Percentiles rank a stretch among this genome's conserved stretches.
Conservation (phyloP, 1,140 invertebrate genomes). For the Rhopalosiphum maidis region DNA sequence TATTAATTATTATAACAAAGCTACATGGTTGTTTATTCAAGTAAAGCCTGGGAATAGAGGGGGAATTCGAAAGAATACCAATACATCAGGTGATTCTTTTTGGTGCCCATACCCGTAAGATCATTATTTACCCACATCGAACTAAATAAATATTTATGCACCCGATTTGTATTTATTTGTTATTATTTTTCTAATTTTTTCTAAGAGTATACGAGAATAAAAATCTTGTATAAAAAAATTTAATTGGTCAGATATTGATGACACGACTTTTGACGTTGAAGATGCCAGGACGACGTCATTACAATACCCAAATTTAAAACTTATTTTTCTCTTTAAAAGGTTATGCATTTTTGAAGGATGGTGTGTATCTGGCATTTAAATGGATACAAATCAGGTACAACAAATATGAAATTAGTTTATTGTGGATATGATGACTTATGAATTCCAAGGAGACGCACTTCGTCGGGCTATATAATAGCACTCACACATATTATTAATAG, state of each 20-base stretch:
- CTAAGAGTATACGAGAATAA: neutral
- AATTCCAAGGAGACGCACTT: too few relatives aligned
- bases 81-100: neutral
- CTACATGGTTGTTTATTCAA: too few relatives aligned
- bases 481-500: too few relatives aligned
- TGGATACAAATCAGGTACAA: too few relatives aligned
- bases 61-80: too few relatives aligned
- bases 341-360: too few relatives aligned
- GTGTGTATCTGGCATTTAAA: too few relatives aligned
- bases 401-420: too few relatives aligned
- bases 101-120: neutral
- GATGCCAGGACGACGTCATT: neutral
- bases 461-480: too few relatives aligned
- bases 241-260: neutral
- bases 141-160: neutral
- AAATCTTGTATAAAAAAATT: neutral
- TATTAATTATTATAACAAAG: too few relatives aligned
- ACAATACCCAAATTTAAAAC: neutral
- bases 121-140: neutral
- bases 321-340: neutral
- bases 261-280: neutral
- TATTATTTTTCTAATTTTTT: neutral
- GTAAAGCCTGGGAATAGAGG: too few relatives aligned
- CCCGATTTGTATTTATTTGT: neutral
- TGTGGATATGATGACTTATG: too few relatives aligned